Percentiles rank a stretch among this genome's conserved stretches.
phyloP scores from a whole-genome alignment of 1,140 invertebrate species.

The Drosophila bifasciata region DNA sequence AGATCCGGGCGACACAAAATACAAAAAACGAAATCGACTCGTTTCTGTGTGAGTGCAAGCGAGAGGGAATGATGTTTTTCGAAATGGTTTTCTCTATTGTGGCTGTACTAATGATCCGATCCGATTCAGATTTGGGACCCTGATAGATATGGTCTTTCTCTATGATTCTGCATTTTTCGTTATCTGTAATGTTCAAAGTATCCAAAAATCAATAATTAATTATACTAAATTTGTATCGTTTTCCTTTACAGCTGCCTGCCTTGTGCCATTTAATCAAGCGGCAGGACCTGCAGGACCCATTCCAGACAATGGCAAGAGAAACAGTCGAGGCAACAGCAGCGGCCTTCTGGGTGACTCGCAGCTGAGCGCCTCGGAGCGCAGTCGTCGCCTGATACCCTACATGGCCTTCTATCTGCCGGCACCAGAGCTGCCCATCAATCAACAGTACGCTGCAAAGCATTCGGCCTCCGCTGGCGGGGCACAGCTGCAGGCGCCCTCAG shows the following conservation, averaged over 20 bases:
- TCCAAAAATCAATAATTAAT: no score
- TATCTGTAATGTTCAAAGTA: no score
- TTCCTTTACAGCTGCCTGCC: slow-evolving; percentile 26
- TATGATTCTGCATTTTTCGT: no score
- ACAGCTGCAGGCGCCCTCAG: slow-evolving; percentile 40
- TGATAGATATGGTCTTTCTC: no score
- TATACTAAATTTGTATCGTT: no score
- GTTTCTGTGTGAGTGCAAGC: no score
- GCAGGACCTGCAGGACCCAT: not conserved
- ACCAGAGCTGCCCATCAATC: slow-evolving; percentile 84
- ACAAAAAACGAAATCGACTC: no score
- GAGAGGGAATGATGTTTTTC: no score
- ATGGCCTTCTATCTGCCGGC: slow-evolving; percentile 91
- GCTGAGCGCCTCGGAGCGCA: slow-evolving; percentile 85
- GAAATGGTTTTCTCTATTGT: no score
- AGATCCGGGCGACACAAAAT: no score
- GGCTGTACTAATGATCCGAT: no score
- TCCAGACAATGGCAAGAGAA: slow-evolving; percentile 10
- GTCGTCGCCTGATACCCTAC: slow-evolving; percentile 91
- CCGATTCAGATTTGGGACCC: no score
- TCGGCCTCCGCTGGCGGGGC: slow-evolving; percentile 49
- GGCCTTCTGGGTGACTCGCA: slow-evolving; percentile 53
- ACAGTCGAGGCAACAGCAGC: slow-evolving; percentile 31
- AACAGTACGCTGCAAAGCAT: slow-evolving; percentile 79
- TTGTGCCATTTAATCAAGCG: slow-evolving; percentile 15